phyloP scores from a whole-genome alignment of 2,113 vertebrate species.

The Mus pahari region DNA sequence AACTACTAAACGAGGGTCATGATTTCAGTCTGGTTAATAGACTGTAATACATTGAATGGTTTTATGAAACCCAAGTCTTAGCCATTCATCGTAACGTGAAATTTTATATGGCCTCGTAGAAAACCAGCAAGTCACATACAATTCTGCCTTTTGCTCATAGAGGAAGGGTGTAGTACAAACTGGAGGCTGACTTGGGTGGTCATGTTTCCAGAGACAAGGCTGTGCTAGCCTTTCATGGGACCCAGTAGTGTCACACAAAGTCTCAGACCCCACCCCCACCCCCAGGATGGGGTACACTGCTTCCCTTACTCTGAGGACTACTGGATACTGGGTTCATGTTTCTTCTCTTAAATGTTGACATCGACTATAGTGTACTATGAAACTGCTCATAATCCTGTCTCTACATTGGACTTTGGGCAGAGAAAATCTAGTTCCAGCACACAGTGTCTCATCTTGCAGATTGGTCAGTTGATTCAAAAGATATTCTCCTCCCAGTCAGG shows the following conservation, averaged over 20 bases:
- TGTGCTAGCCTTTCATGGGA: not conserved
- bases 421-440: not conserved
- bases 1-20: conserved; percentile 89
- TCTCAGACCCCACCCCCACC: too few species aligned
- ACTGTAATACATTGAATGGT: conserved; percentile 89
- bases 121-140: conserved; percentile 47
- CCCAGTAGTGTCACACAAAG: not conserved
- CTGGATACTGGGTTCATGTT: not conserved
- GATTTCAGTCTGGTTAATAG: conserved; percentile 90
- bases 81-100: conserved; percentile 76
- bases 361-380: not conserved
- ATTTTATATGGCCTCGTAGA: conserved; percentile 61
- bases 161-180: not conserved
- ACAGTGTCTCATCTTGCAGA: not conserved
- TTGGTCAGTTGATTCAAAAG: not conserved
- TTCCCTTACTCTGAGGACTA: not conserved
- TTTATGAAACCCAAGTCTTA: conserved; percentile 84
- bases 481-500: too few species aligned
- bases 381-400: not conserved
- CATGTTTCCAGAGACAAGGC: not conserved
- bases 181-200: not conserved
- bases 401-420: not conserved
- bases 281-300: accelerated
- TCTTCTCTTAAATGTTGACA: not conserved
- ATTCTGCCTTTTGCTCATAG: not conserved